These are phyloP conservation scores for Cotesia typhae DNA, from an alignment of 1,140 invertebrate species.

Conservation along the genomic window DNA sequence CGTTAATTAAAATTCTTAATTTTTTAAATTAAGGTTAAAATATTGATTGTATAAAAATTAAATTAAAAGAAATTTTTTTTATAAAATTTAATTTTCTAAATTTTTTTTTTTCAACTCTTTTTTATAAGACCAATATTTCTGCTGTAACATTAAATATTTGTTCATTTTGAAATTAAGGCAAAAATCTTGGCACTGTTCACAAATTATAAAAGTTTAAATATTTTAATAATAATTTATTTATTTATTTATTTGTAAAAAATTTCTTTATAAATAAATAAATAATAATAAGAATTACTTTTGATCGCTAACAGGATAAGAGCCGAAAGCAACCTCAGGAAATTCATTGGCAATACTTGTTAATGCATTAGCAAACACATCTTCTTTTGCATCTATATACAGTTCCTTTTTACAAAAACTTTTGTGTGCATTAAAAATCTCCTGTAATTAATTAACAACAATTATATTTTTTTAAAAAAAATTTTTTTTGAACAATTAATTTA, in stretches of 20 bases:
- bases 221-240: conserved; percentile 19
- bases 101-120: too few species aligned
- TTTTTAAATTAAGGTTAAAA: too few species aligned
- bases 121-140: too few species aligned
- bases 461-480: too few species aligned
- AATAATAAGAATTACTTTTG: conserved; percentile 53
- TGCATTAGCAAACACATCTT: conserved; percentile 61
- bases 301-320: conserved; percentile 66
- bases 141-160: too few species aligned
- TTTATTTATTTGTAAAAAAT: too few species aligned
- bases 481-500: conserved; percentile 7
- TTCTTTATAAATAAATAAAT: neutral
- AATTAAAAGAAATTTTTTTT: too few species aligned
- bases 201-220: neutral
- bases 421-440: conserved; percentile 58
- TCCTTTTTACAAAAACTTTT: conserved; percentile 58
- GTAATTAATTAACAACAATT: conserved; percentile 12
- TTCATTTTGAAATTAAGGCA: neutral
- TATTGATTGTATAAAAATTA: too few species aligned
- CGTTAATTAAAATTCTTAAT: too few species aligned
- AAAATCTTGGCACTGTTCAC: neutral
- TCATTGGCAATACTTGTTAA: conserved; percentile 60
- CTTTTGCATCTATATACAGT: conserved; percentile 62
- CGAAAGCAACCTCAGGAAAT: conserved; percentile 64
- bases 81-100: too few species aligned